phyloP scores from a whole-genome alignment of 92 coral and sea anemone genomes.

The Phenganax stokvisi region DNA sequence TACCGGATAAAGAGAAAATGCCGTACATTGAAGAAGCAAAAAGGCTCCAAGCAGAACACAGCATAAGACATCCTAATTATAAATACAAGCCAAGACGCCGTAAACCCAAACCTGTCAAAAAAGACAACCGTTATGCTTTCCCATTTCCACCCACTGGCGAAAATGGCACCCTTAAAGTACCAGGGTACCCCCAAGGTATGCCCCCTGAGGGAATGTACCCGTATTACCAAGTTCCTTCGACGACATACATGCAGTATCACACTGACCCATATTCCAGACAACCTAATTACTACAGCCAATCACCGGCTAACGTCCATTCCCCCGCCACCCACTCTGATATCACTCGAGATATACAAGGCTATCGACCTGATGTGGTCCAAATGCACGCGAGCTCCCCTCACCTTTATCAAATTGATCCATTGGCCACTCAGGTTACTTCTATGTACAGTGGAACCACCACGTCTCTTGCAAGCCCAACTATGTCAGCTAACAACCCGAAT shows the following conservation, averaged over 20 bases:
- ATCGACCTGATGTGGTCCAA: slow-evolving; percentile 33
- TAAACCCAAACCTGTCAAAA: slow-evolving; percentile 93
- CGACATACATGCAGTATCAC: slow-evolving; percentile 59
- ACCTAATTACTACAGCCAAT: slow-evolving; percentile 19
- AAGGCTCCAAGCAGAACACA: slow-evolving; percentile 85
- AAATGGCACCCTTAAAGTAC: slow-evolving; percentile 69
- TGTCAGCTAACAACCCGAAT: slow-evolving; percentile 17
- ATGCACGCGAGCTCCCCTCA: slow-evolving; percentile 30
- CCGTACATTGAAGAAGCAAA: slow-evolving; percentile 87
- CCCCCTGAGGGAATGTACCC: slow-evolving; percentile 80
- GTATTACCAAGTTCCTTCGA: slow-evolving; percentile 68
- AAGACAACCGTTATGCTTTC: slow-evolving; percentile 69
- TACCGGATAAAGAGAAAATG: slow-evolving; percentile 74
- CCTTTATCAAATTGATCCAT: slow-evolving; percentile 24
- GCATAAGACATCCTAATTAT: slow-evolving; percentile 88
- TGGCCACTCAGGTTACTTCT: slow-evolving; percentile 29
- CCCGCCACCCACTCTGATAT: slow-evolving; percentile 24
- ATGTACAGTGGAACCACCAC: slow-evolving; percentile 30
- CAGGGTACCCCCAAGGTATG: slow-evolving; percentile 75
- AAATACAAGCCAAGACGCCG: slow-evolving; percentile 94
- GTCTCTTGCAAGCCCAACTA: slow-evolving; percentile 19
- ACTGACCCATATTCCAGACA: slow-evolving; percentile 32
- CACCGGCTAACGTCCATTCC: slow-evolving; percentile 32
- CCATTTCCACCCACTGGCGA: slow-evolving; percentile 71
- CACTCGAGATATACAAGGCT: slow-evolving; percentile 4